Base-by-base conservation (phyloP, 2,888 invertebrate genomes). In the Drosophila lacicola region DNA sequence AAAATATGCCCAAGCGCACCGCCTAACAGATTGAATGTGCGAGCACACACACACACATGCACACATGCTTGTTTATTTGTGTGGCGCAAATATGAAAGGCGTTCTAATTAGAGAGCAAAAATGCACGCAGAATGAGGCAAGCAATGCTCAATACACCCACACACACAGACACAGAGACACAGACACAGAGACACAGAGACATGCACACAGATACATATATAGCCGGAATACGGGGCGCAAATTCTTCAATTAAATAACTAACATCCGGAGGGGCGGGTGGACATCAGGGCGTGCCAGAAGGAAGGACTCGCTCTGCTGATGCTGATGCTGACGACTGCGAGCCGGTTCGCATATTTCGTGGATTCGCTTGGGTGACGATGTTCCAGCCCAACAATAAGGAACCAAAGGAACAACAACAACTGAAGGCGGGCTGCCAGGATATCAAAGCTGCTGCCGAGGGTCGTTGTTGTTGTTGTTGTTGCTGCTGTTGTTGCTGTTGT, bases 171-270 rank as follows among this genome's bases (percentile, higher is more conserved):
- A 34, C 13, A 54, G 0, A 47, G 3, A 34, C n/a, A 61, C 10
- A 42, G 3, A 46, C 10, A 44, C 6, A 64, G 17, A 56, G 1
- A 53, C 5, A 14, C 3, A 47, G 4, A 41, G 6, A 41, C 2
- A 17, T 5, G 21, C 9, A 13, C 6, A n/a, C 4, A 10, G 14
- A 8, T 36, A 9, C 56, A 9, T 51, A 19, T 57, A 42, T 39
- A 42, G 37, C 33, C 66, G 45, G 64, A 51, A 78, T 62, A 65
- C 71, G 55, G 83, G 81, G 84, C 64, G 84, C 84, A 90, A 86
- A 86, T 86, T 85, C 90, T 87, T 90, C 90, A 90, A 86, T 86
- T 89, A 90, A 86, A 90, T 86, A 86, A 86, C 90, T 76, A 74
- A 74, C 87, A 87, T 90, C 78, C 87, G 85, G 67, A 80, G 29